phyloP scores from a whole-genome alignment of 2,113 vertebrate genomes.

The Apteryx mantelli region DNA sequence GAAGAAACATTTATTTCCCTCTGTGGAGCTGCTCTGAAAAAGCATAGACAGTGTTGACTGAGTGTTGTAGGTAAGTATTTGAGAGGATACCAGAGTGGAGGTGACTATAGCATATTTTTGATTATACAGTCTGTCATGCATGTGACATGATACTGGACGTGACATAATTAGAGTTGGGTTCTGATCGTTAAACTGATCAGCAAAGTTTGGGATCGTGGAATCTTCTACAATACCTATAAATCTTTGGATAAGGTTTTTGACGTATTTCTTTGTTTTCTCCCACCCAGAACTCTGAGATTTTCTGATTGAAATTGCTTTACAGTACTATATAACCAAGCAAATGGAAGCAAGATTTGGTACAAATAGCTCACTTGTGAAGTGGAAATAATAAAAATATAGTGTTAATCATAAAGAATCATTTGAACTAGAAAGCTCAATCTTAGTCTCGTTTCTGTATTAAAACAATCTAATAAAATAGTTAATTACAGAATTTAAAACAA shows the following conservation, averaged over 20 bases:
- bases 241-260: not conserved
- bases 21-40: not conserved
- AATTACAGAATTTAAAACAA: not conserved
- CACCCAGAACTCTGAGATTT: not conserved
- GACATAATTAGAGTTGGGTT: not conserved
- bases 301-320: not conserved
- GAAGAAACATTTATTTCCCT: not conserved
- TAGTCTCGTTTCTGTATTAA: not conserved
- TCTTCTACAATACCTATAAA: not conserved
- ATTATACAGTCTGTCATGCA: not conserved
- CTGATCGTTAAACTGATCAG: not conserved
- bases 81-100: not conserved
- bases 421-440: not conserved
- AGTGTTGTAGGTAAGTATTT: not conserved
- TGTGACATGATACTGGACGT: not conserved
- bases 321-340: not conserved
- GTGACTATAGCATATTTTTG: not conserved
- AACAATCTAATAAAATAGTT: fast-evolving
- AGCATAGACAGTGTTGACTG: not conserved
- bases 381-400: not conserved
- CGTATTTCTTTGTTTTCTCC: not conserved
- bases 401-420: not conserved
- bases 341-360: not conserved
- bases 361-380: not conserved
- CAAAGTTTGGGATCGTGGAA: not conserved